Percentiles rank a stretch among this genome's conserved stretches.
phyloP scores from a whole-genome alignment of 2,888 invertebrate genomes.

The Drosophila phalerata region DNA sequence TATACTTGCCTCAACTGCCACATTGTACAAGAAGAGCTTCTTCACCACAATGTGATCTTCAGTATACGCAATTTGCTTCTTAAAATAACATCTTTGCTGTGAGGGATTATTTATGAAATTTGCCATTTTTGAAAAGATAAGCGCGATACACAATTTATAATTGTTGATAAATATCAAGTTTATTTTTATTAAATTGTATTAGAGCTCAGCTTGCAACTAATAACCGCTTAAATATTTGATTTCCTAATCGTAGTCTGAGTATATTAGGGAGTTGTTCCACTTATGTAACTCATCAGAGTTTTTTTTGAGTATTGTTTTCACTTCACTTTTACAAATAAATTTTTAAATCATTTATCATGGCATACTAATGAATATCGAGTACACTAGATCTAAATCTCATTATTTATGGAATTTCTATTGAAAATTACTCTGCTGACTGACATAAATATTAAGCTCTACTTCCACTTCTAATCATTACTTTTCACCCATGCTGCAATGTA shows the following conservation, averaged over 20 bases:
- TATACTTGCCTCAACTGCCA: constrained; percentile 29
- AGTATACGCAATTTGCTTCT: constrained; percentile 42
- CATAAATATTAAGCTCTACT: not conserved
- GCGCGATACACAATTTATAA: not conserved
- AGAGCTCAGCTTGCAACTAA: not conserved
- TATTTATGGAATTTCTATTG: too few species aligned
- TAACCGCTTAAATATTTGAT: not conserved
- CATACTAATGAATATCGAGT: not conserved
- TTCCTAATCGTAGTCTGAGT: not conserved
- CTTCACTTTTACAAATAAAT: not conserved
- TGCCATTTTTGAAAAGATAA: constrained; percentile 24
- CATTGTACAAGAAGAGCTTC: constrained; percentile 40
- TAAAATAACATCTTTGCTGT: constrained; percentile 48
- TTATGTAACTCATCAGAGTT: too few species aligned
- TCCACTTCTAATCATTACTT: constrained; percentile 24
- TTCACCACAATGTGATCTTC: constrained; percentile 50
- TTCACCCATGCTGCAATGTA: constrained; percentile 9
- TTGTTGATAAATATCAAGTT: not conserved
- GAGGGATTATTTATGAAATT: constrained; percentile 37
- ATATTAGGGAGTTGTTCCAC: not conserved
- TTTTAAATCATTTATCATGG: not conserved
- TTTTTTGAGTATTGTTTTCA: not conserved
- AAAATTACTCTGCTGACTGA: not conserved
- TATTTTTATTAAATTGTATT: not conserved
- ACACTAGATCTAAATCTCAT: not conserved